Base-by-base conservation (phyloP, 2,888 invertebrate genomes). In the Aporophyla nigra region DNA sequence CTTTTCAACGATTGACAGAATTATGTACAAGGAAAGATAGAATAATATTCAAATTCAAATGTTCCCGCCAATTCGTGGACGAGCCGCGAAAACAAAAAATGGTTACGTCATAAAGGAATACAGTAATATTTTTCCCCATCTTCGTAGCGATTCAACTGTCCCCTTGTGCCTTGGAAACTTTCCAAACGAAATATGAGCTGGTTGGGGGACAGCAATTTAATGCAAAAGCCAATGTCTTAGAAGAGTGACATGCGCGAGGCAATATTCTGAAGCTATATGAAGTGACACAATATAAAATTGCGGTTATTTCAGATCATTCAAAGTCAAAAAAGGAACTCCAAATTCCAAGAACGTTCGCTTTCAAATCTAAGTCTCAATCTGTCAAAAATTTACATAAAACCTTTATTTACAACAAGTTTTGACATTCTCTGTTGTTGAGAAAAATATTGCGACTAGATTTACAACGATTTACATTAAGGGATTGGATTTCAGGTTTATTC, bases 141-240 rank as follows among this genome's bases (percentile, higher is more conserved):
- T 58, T 69, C 27, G 51, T 51, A 76, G 59, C 63, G 65, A 75
- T 68, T 76, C 71, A 81, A 81, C 74, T 75, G 78, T 79, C 74
- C 75, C 76, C 58, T 54, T 49, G 76, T 63, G 86, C 24, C 61
- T 84, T 86, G 87, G 84, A 84, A 84, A 80, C 66, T 82, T 86
- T 87, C 86, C 86, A 87, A 86, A 82, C 74, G 80, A 86, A 87
- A 87, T 86, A 87, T 82, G 80, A 84, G 73, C 71, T 77, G 51
- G 71, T 71, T 76, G 78, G 24, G 51, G 76, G 62, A 51, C 51
- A 75, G 72, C 75, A 83, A 83, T 84, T 86, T 80, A 76, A 84
- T 80, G 72, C 68, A 61, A 40, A 71, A 71, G 58, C 63, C 46
- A 6, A 49, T 46, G 71, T 79, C 43, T 49, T 71, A 43, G 19